These are phyloP conservation scores for Eupeodes latifasciatus DNA, from an alignment of 2,888 invertebrate genomes.

Conservation along the genomic window DNA sequence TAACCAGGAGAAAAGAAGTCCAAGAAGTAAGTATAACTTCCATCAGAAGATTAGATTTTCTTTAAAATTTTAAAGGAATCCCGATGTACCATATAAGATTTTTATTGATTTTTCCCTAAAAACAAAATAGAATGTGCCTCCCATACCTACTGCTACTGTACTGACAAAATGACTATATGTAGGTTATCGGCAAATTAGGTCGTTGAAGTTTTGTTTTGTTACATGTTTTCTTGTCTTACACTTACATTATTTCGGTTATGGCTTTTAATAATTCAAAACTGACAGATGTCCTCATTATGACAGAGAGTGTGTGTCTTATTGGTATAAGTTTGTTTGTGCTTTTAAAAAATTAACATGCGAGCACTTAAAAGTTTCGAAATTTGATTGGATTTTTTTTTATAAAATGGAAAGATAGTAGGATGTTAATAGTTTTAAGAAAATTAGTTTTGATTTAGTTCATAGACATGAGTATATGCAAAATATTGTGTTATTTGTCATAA, in stretches of 20 bases:
- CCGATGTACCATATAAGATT: conserved; percentile 1
- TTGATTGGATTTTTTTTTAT: not conserved
- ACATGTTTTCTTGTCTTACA: conserved; percentile 40
- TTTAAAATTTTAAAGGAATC: not conserved
- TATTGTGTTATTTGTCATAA: not conserved
- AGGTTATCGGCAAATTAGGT: conserved; percentile 66
- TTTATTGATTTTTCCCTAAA: conserved; percentile 81
- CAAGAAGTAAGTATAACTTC: conserved; percentile 87
- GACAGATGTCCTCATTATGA: conserved; percentile 59
- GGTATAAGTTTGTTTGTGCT: conserved; percentile 5
- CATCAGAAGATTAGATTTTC: not conserved
- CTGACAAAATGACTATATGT: conserved; percentile 21
- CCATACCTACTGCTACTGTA: conserved; percentile 23
- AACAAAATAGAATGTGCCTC: conserved; percentile 2
- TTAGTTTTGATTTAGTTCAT: not conserved
- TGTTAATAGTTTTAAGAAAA: not conserved
- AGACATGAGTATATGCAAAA: not conserved
- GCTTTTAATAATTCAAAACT: conserved; percentile 61
- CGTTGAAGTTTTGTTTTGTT: conserved; percentile 53
- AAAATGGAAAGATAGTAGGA: not conserved
- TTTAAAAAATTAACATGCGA: conserved; percentile 6
- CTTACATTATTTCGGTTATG: conserved; percentile 33
- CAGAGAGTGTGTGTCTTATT: not conserved
- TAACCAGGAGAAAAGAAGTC: conserved; percentile 91
- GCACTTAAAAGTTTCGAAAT: conserved; percentile 10